phyloP scores from a whole-genome alignment of 2,797 vertebrate genomes.

The Lemur catta region DNA sequence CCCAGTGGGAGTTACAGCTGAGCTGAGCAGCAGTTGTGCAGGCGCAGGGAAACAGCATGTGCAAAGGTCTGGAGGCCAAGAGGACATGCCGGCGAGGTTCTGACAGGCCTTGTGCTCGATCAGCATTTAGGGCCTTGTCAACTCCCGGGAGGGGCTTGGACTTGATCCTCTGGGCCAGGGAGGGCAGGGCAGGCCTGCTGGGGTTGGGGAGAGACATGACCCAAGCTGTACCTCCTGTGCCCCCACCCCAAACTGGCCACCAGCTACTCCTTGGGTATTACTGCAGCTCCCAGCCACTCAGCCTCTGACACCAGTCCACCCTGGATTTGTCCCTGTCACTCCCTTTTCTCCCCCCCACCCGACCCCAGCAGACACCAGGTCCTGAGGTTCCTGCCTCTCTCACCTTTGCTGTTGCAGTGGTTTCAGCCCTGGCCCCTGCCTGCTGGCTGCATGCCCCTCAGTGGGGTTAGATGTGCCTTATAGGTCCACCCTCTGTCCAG shows the following conservation, averaged over 20 bases:
- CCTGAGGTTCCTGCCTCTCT: background rate
- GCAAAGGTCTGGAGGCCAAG: background rate
- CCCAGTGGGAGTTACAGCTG: background rate
- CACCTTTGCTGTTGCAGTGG: too few species aligned
- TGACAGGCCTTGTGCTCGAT: fast-evolving
- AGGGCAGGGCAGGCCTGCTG: background rate
- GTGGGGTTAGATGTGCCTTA: background rate
- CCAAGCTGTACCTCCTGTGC: fast-evolving
- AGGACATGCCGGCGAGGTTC: background rate
- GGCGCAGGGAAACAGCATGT: background rate
- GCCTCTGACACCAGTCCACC: background rate
- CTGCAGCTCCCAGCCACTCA: background rate
- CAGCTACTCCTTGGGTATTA: too few species aligned
- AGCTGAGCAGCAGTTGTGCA: background rate
- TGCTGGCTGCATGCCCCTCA: fast-evolving
- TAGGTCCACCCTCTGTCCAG: background rate
- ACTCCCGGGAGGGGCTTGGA: fast-evolving
- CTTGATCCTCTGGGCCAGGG: background rate
- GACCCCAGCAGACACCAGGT: background rate
- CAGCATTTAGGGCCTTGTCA: background rate
- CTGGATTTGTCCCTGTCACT: background rate
- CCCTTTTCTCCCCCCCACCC: background rate
- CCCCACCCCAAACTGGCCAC: background rate
- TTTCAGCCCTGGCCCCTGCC: background rate
- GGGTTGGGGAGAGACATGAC: background rate